These are phyloP conservation scores for Eilema depressum DNA, from an alignment of 2,888 invertebrate genomes.

Conservation along the genomic window DNA sequence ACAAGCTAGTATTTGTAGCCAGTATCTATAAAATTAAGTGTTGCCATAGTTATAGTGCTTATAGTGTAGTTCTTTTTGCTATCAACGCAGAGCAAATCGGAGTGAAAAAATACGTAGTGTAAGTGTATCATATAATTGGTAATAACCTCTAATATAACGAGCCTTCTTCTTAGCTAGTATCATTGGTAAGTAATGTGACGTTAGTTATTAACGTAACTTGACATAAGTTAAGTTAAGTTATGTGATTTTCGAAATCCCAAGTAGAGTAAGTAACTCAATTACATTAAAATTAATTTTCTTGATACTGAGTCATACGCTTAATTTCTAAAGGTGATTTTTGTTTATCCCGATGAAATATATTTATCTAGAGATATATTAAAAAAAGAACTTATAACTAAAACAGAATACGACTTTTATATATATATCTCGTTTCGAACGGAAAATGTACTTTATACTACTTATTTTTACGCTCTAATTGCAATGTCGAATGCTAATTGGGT, in stretches of 20 bases:
- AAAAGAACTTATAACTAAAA: not conserved
- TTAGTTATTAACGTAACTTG: no score
- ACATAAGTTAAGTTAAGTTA: not conserved
- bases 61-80: not conserved
- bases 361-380: no score
- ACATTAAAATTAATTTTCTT: not conserved
- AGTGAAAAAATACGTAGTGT: not conserved
- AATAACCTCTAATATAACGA: not conserved
- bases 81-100: not conserved
- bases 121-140: not conserved
- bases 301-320: no score
- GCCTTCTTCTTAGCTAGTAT: not conserved
- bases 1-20: not conserved
- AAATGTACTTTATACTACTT: not conserved
- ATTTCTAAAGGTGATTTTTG: no score
- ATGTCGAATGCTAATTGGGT: not conserved
- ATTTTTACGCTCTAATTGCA: not conserved
- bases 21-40: not conserved
- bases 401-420: not conserved
- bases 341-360: no score
- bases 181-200: not conserved
- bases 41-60: not conserved
- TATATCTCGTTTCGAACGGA: not conserved
- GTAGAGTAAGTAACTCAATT: not conserved
- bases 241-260: not conserved